Evolutionary conservation across 2,113 vertebrate species (phyloP).

Genomic region (Phainopepla nitens): DNA sequence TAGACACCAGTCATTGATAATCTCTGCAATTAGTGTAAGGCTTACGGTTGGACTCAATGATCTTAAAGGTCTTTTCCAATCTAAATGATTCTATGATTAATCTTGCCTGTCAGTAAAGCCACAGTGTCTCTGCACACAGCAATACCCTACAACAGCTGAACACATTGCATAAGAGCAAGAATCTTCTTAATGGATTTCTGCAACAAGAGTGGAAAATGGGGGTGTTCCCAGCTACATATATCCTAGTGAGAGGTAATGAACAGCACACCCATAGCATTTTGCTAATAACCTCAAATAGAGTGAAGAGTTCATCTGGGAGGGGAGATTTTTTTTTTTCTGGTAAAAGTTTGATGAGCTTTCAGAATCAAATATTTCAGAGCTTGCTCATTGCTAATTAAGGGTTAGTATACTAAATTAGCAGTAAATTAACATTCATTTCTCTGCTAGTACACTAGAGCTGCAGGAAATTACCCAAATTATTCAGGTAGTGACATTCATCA

Average conservation of each 20-base stretch:
- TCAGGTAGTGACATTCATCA: constrained; percentile 69
- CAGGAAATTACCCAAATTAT: constrained; percentile 74
- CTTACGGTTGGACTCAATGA: background rate
- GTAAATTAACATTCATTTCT: constrained; percentile 74
- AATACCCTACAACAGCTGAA: background rate
- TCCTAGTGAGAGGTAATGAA: constrained; percentile 55
- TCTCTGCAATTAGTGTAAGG: background rate
- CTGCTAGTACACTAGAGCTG: constrained; percentile 58
- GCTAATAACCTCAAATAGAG: constrained; percentile 48
- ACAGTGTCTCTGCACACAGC: background rate
- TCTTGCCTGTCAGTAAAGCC: background rate
- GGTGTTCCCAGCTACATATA: constrained; percentile 31
- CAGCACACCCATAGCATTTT: constrained; percentile 42
- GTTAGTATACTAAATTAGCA: constrained; percentile 70
- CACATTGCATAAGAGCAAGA: background rate
- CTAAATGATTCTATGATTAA: background rate
- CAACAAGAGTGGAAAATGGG: background rate
- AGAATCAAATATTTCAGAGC: constrained; percentile 56
- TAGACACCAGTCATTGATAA: constrained; percentile 16
- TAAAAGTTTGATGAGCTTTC: constrained; percentile 69
- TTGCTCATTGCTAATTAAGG: constrained; percentile 67
- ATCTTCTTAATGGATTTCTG: constrained; percentile 20
- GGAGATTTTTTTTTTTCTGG: background rate
- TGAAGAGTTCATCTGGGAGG: constrained; percentile 51
- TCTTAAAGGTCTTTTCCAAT: background rate